A percentile compares a stretch with the other conserved stretches of the same genome.
Evolutionary conservation across 2,888 invertebrate species (phyloP).

Genomic region (Cantharis lateralis): DNA sequence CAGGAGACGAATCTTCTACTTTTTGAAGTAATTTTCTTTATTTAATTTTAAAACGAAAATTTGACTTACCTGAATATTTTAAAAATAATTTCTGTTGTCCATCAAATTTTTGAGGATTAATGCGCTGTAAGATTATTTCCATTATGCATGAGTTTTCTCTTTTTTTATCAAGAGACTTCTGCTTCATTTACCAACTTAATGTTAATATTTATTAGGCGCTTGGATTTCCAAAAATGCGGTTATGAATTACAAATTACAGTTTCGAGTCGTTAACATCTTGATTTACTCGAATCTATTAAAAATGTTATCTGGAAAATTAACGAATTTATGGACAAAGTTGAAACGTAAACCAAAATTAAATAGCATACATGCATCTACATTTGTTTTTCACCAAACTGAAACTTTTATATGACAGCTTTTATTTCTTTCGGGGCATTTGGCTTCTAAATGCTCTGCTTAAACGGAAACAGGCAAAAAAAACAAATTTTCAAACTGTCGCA

Average conservation of each 20-base stretch:
- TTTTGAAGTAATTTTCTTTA: neutral
- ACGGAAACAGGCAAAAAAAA: conserved; percentile 25
- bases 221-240: neutral
- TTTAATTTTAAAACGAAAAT: neutral
- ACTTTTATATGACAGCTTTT: conserved; percentile 31
- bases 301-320: neutral
- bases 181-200: conserved; percentile 2
- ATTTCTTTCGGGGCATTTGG: conserved; percentile 29
- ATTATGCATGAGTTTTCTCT: neutral
- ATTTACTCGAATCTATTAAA: neutral
- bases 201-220: neutral
- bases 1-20: neutral
- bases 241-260: neutral
- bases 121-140: neutral
- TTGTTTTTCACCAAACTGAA: conserved; percentile 24
- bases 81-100: conserved; percentile 2
- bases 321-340: neutral
- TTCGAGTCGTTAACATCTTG: neutral
- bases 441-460: conserved; percentile 25
- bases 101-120: neutral
- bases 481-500: conserved; percentile 29
- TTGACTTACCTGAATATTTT: neutral
- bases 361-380: conserved; percentile 12
- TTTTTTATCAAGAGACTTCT: neutral
- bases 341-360: neutral